Conservation (phyloP, 2,888 invertebrate species). For the Elysia crispata region DNA sequence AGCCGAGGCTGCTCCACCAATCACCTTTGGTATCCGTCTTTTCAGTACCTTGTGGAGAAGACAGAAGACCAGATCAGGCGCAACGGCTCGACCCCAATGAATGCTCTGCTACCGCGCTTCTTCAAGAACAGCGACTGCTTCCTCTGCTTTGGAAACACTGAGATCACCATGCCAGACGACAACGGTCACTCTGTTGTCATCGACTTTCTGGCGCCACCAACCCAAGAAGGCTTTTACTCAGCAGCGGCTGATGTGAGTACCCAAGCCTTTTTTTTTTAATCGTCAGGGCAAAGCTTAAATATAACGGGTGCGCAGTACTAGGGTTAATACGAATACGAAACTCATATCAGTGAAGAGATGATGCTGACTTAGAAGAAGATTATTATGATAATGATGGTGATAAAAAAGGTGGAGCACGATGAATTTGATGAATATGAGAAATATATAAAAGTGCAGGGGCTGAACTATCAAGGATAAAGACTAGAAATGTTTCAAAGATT, state of each 20-base stretch:
- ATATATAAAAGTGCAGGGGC: no score
- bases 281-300: no score
- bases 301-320: no score
- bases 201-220: conserved; percentile 57
- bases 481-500: no score
- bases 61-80: conserved; percentile 54
- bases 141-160: conserved; percentile 54
- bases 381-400: conserved; percentile 25
- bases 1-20: no score
- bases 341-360: conserved; percentile 2
- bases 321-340: conserved; percentile 17
- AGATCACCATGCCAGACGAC: conserved; percentile 51
- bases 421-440: no score
- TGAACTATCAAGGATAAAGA: no score
- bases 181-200: conserved; percentile 53
- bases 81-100: conserved; percentile 53
- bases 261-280: neutral
- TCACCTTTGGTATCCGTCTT: neutral
- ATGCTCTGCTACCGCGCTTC: conserved; percentile 55
- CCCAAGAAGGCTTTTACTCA: conserved; percentile 56
- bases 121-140: conserved; percentile 55
- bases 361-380: conserved; percentile 10
- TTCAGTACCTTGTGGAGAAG: conserved; percentile 55
- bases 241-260: conserved; percentile 47
- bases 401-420: no score